Conservation (phyloP, 2,113 vertebrate genomes). For the Nyctibius bracteatus region DNA sequence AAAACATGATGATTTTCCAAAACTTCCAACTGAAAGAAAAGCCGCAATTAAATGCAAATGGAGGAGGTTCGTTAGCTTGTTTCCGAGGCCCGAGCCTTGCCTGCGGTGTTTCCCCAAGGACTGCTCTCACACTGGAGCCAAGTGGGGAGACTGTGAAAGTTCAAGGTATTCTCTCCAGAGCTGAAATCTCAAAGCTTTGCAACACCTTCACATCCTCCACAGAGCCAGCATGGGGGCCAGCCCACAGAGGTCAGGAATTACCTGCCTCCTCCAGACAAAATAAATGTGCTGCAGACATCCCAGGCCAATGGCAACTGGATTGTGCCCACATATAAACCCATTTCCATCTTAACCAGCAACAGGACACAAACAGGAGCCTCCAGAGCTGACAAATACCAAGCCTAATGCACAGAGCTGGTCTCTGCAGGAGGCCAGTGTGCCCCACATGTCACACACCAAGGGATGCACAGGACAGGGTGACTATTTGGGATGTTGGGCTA, state of each 20-base stretch:
- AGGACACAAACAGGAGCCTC: background rate
- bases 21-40: background rate
- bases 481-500: background rate
- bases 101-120: background rate
- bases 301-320: background rate
- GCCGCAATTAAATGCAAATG: background rate
- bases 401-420: background rate
- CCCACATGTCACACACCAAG: background rate
- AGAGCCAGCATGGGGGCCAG: rapidly evolving
- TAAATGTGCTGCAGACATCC: background rate
- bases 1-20: background rate
- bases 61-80: background rate
- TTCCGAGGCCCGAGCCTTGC: background rate
- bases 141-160: background rate
- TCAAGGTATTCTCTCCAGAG: background rate
- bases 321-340: background rate
- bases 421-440: background rate
- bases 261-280: background rate
- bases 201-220: background rate
- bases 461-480: background rate
- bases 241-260: background rate
- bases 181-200: background rate
- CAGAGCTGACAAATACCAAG: background rate
- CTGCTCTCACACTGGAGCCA: background rate
- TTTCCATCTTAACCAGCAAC: background rate